These are phyloP conservation scores for Perca fluviatilis DNA, from an alignment of 2,113 vertebrate species.

Conservation along the genomic window DNA sequence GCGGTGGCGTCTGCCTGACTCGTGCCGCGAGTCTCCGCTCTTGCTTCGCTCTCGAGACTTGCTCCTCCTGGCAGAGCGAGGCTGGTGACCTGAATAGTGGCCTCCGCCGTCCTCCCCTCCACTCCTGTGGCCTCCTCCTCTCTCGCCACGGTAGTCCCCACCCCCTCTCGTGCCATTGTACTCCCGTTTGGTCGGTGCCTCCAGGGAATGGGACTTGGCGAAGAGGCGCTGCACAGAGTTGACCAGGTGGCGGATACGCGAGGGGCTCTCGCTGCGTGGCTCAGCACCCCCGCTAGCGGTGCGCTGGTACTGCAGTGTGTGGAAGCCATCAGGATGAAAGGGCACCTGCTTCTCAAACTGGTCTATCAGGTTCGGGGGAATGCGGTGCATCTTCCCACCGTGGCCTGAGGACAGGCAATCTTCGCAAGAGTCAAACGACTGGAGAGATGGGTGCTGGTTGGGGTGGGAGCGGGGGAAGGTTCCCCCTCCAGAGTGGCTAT, in stretches of 20 bases:
- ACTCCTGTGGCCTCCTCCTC: slow-evolving; percentile 87
- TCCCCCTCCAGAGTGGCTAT: slow-evolving; percentile 87
- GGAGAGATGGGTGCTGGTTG: slow-evolving; percentile 88
- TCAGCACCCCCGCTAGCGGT: slow-evolving; percentile 90
- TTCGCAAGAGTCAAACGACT: slow-evolving; percentile 93
- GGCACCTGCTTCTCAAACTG: slow-evolving; percentile 98
- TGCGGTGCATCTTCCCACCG: slow-evolving; percentile 91
- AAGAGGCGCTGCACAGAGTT: slow-evolving; percentile 99
- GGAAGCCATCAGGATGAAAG: slow-evolving; percentile 98
- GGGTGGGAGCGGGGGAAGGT: slow-evolving; percentile 98
- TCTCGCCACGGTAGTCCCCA: slow-evolving; percentile 87
- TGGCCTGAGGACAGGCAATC: slow-evolving; percentile 90
- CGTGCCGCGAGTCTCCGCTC: slow-evolving; percentile 93
- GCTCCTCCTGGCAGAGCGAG: slow-evolving; percentile 89
- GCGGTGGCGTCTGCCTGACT: slow-evolving; percentile 89
- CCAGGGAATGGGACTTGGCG: slow-evolving; percentile 98
- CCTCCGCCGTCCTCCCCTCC: slow-evolving; percentile 86
- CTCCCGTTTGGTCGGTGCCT: slow-evolving; percentile 94
- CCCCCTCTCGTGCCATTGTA: slow-evolving; percentile 90
- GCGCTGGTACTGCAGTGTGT: slow-evolving; percentile 97
- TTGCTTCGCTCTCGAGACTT: slow-evolving; percentile 93
- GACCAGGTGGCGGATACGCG: slow-evolving; percentile 97
- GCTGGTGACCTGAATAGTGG: slow-evolving; percentile 87
- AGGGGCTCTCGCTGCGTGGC: slow-evolving; percentile 96
- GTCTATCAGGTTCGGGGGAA: slow-evolving; percentile 94